A percentile compares a stretch with the other conserved stretches of the same genome.
Conservation (phyloP, 2,113 vertebrate species). For the Microcebus griseorufus region DNA sequence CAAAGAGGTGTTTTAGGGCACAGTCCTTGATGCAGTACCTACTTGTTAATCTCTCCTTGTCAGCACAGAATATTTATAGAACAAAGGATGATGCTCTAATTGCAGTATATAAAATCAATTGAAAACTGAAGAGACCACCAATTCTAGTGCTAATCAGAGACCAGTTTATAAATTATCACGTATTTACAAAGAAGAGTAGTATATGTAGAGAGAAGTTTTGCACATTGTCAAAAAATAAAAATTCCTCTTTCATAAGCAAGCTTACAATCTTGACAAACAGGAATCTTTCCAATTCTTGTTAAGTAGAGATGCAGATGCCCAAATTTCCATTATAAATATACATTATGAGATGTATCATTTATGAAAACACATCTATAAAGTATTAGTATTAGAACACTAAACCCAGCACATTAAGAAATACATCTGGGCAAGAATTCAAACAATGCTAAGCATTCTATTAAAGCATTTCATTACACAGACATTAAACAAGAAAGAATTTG, state of each 20-base stretch:
- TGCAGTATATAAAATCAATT: not conserved
- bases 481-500: not conserved
- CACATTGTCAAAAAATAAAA: not conserved
- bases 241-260: not conserved
- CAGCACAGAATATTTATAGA: not conserved
- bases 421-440: not conserved
- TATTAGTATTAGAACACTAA: not conserved
- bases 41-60: not conserved
- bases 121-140: not conserved
- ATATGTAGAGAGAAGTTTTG: not conserved
- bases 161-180: not conserved
- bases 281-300: not conserved
- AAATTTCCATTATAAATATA: not conserved
- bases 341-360: not conserved
- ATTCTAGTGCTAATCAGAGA: not conserved
- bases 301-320: not conserved
- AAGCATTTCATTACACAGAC: too few species aligned
- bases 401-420: not conserved
- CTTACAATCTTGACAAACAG: not conserved
- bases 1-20: not conserved
- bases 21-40: not conserved
- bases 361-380: not conserved
- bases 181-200: not conserved
- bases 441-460: not conserved
- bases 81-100: not conserved